Evolutionary conservation across 2,888 invertebrate genomes (phyloP).

Genomic region (Beris morrisii): DNA sequence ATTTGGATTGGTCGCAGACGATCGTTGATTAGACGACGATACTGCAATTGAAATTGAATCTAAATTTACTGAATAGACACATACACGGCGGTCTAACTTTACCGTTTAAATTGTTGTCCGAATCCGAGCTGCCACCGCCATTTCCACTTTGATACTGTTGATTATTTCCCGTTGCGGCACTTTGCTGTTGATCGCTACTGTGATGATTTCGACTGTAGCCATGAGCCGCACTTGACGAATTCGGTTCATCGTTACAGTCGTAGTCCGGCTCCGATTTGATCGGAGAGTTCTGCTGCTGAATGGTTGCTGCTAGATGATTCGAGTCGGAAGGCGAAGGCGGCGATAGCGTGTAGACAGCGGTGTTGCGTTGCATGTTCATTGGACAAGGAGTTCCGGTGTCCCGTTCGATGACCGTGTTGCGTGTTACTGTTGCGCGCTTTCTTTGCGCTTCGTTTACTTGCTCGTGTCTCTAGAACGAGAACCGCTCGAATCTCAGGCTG

Average conservation of each 20-base stretch:
- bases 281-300: slow-evolving; percentile 6
- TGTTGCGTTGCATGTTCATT: too few species aligned
- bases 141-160: slow-evolving; percentile 24
- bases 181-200: background rate
- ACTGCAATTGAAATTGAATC: background rate
- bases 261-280: slow-evolving; percentile 33
- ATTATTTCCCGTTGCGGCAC: slow-evolving; percentile 8
- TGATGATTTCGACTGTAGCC: background rate
- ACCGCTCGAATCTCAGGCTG: too few species aligned
- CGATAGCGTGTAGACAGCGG: slow-evolving; percentile 17
- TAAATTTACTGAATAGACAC: background rate
- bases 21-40: slow-evolving; percentile 21
- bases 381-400: too few species aligned
- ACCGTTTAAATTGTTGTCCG: background rate
- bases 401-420: too few species aligned
- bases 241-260: slow-evolving; percentile 26
- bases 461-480: too few species aligned
- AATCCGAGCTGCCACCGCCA: slow-evolving; percentile 9
- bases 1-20: slow-evolving; percentile 12
- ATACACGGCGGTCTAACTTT: too few species aligned
- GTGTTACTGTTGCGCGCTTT: too few species aligned
- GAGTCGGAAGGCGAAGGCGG: slow-evolving; percentile 1
- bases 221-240: background rate
- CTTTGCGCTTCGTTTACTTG: too few species aligned
- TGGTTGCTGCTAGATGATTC: background rate